Evolutionary conservation across 2,113 vertebrate species (phyloP).

Genomic region (Barbus barbus): DNA sequence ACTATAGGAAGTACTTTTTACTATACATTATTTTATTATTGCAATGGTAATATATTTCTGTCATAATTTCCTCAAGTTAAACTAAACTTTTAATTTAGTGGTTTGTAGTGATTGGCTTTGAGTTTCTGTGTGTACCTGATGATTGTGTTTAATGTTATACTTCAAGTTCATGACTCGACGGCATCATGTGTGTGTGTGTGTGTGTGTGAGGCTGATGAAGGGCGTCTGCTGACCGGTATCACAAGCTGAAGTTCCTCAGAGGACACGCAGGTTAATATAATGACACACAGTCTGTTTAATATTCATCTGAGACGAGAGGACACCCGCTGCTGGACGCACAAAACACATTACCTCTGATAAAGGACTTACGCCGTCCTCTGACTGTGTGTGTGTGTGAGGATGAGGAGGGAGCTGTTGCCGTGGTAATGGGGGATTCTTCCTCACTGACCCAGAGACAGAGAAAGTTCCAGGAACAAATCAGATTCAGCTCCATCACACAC

Average conservation of each 20-base stretch:
- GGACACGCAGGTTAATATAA: constrained; percentile 49
- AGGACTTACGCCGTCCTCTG: constrained; percentile 38
- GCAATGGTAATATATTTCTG: too few species aligned
- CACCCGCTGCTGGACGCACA: constrained; percentile 44
- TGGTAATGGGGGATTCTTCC: constrained; percentile 67
- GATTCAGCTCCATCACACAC: neutral
- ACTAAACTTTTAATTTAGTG: too few species aligned
- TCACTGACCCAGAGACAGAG: constrained; percentile 65
- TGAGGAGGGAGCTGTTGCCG: neutral
- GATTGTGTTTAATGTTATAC: neutral
- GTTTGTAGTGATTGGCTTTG: neutral
- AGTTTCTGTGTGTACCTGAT: too few species aligned
- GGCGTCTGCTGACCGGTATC: neutral
- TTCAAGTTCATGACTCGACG: neutral
- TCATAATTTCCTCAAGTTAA: too few species aligned
- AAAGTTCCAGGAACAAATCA: constrained; percentile 36
- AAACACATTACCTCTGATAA: constrained; percentile 52
- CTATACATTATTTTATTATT: too few species aligned
- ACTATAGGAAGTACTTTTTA: too few species aligned
- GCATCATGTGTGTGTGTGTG: neutral
- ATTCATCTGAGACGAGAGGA: constrained; percentile 52
- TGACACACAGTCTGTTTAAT: constrained; percentile 49
- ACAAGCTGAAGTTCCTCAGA: constrained; percentile 41
- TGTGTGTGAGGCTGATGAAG: neutral
- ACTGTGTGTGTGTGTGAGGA: neutral